Evolutionary conservation across 1,140 invertebrate species (phyloP).

Genomic region (Drosophila rhopaloa): DNA sequence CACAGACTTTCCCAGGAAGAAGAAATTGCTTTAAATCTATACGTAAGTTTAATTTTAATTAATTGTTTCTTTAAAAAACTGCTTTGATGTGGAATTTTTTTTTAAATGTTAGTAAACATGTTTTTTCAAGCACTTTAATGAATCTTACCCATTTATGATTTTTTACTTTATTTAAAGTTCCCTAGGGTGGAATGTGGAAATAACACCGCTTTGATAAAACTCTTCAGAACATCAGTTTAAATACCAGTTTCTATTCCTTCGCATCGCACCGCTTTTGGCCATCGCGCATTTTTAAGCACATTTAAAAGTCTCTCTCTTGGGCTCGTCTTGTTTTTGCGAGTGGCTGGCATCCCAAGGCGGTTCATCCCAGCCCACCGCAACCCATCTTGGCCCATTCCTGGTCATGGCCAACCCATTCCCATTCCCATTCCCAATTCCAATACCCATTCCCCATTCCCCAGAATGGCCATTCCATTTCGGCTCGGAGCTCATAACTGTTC

Average conservation of each 20-base stretch:
- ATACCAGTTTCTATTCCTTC: conserved; percentile 15
- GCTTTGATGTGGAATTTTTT: no score
- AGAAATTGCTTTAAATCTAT: no score
- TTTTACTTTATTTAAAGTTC: not conserved
- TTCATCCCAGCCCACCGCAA: not conserved
- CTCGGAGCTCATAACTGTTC: conserved; percentile 80
- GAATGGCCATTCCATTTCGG: conserved; percentile 25
- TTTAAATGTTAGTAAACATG: no score
- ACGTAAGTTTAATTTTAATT: no score
- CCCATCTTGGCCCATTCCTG: conserved; percentile 7
- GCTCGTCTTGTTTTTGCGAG: conserved; percentile 36
- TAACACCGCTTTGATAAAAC: not conserved
- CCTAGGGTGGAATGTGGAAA: not conserved
- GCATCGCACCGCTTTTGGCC: conserved; percentile 31
- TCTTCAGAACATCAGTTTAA: conserved; percentile 17
- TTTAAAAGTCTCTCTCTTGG: conserved; percentile 48
- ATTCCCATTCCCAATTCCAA: conserved; percentile 20
- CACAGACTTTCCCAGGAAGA: no score
- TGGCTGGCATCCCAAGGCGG: conserved; percentile 63
- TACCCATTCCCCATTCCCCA: conserved; percentile 26
- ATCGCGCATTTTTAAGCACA: conserved; percentile 71
- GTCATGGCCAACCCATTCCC: conserved; percentile 39
- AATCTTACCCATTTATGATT: no score
- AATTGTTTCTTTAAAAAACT: no score
- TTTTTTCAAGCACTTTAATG: no score